These are phyloP conservation scores for Eupithecia tripunctaria DNA, from an alignment of 2,888 invertebrate species.

Conservation along the genomic window DNA sequence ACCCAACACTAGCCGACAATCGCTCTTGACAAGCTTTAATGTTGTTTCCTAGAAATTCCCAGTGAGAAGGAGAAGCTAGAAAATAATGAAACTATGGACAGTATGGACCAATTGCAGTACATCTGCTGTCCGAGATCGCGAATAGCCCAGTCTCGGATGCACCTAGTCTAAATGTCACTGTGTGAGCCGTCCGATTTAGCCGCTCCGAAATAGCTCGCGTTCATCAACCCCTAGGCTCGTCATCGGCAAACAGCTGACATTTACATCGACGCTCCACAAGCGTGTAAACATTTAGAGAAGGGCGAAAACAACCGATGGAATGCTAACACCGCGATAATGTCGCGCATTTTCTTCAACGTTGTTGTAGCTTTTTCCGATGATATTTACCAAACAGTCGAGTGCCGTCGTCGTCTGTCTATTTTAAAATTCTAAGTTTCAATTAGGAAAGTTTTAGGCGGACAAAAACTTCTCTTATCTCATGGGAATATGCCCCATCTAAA, in stretches of 20 bases:
- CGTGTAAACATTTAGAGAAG: conserved; percentile 35
- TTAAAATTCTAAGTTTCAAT: conserved; percentile 19
- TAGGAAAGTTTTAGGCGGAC: conserved; percentile 19
- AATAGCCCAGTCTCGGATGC: conserved; percentile 68
- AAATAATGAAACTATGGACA: conserved; percentile 10
- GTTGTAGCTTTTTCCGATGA: conserved; percentile 29
- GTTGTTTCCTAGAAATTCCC: conserved; percentile 9
- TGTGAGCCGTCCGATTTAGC: conserved; percentile 80
- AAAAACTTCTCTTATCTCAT: conserved; percentile 11
- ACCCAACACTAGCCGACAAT: conserved; percentile 20
- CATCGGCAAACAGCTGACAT: conserved; percentile 67
- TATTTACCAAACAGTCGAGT: conserved; percentile 25
- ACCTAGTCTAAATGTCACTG: conserved; percentile 83
- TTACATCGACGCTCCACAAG: conserved; percentile 66
- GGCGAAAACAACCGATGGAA: conserved; percentile 51
- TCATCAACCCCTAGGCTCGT: conserved; percentile 82
- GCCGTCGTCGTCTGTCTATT: conserved; percentile 25
- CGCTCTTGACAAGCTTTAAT: neutral
- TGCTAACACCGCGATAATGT: conserved; percentile 41
- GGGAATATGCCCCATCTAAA: conserved; percentile 19
- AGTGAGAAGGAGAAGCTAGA: neutral
- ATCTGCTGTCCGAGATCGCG: conserved; percentile 36
- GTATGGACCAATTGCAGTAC: conserved; percentile 31
- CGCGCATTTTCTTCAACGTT: conserved; percentile 24
- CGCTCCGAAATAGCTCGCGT: conserved; percentile 82